These are phyloP conservation scores for Epinotia ramella DNA, from an alignment of 2,888 invertebrate species.

Conservation along the genomic window DNA sequence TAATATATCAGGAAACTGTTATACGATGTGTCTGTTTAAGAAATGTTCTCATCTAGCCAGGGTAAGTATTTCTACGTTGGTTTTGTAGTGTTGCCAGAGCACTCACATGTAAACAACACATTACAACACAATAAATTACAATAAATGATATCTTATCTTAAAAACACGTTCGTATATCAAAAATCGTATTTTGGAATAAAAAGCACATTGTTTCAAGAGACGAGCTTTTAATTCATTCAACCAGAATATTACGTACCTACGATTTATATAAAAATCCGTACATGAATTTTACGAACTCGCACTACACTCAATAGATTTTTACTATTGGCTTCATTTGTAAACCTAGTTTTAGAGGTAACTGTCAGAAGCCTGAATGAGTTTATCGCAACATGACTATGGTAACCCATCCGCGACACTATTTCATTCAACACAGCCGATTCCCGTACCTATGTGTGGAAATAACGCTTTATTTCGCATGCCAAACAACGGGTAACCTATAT, in stretches of 20 bases:
- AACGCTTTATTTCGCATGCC: conserved; percentile 25
- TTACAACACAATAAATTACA: too few relatives aligned
- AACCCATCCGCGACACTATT: conserved; percentile 10
- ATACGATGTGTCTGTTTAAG: background rate
- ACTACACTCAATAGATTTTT: background rate
- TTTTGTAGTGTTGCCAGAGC: too few relatives aligned
- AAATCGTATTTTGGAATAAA: too few relatives aligned
- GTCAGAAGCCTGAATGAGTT: conserved; percentile 11
- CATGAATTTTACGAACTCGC: background rate
- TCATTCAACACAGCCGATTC: conserved; percentile 16
- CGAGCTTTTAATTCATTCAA: too few relatives aligned
- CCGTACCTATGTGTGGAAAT: conserved; percentile 14
- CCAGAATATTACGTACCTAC: background rate
- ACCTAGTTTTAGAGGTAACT: background rate
- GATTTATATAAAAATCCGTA: background rate
- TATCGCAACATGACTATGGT: conserved; percentile 12
- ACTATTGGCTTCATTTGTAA: background rate
- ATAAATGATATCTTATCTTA: too few relatives aligned
- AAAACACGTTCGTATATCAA: too few relatives aligned
- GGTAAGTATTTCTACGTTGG: background rate
- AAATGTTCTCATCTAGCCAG: background rate
- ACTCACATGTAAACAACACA: too few relatives aligned
- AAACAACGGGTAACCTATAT: conserved; percentile 21
- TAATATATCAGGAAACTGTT: conserved; percentile 1
- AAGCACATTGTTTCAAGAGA: too few relatives aligned